phyloP scores from a whole-genome alignment of 30 jellyfish, hydroid and myxozoan genomes.

The Chrysaora quinquecirrha region DNA sequence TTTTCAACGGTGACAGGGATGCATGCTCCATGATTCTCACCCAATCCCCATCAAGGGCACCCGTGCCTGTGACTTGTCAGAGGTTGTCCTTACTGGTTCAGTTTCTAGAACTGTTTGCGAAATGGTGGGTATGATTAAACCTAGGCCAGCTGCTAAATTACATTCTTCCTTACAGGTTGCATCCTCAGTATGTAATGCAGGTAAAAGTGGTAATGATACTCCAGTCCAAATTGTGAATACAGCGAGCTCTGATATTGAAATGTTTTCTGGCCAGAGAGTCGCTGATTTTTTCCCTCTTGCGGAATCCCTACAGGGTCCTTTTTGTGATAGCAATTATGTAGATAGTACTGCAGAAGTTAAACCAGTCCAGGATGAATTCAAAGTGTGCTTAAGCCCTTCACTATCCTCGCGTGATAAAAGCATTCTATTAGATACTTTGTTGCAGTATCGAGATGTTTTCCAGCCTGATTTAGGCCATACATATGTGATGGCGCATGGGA shows the following conservation, averaged over 20 bases:
- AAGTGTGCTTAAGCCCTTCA: background rate
- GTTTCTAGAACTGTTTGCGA: background rate
- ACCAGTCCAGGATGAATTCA: background rate
- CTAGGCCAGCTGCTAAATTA: background rate
- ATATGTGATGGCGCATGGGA: background rate
- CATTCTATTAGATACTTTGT: background rate
- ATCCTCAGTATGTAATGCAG: conserved; percentile 15
- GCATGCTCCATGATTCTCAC: background rate
- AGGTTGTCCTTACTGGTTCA: background rate
- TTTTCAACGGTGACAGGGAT: background rate
- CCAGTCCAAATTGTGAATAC: conserved; percentile 27
- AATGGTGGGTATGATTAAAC: background rate
- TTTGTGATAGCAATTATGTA: background rate
- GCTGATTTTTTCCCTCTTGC: conserved; percentile 22
- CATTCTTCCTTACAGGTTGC: background rate
- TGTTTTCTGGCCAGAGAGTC: conserved; percentile 17
- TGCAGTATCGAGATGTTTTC: background rate
- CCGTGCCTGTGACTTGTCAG: background rate
- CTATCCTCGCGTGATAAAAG: background rate
- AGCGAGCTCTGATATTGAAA: background rate
- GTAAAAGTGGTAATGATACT: background rate
- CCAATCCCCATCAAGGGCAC: background rate
- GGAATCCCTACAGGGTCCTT: background rate
- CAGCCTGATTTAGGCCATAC: background rate
- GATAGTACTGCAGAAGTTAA: background rate